phyloP scores from a whole-genome alignment of 2,797 vertebrate species.

The Argya squamiceps region DNA sequence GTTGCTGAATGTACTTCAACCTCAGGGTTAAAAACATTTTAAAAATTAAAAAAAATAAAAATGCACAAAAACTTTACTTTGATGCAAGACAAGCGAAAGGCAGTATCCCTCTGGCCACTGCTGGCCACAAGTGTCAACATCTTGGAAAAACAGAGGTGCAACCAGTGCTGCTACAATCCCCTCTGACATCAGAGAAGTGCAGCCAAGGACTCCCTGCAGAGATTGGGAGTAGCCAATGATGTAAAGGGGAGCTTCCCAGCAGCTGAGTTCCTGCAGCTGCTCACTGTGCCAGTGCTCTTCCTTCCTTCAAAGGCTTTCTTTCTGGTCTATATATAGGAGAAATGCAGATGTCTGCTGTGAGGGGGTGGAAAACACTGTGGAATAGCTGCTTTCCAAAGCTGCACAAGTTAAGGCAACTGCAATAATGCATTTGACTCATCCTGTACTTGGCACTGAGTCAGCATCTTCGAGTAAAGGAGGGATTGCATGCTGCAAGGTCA shows the following conservation, averaged over 20 bases:
- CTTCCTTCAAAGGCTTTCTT: neutral
- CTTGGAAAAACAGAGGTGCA: neutral
- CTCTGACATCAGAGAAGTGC: neutral
- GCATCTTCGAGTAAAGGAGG: neutral
- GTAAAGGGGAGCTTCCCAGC: neutral
- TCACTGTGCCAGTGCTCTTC: neutral
- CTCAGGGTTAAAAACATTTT: neutral
- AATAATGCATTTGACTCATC: neutral
- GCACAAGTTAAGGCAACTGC: neutral
- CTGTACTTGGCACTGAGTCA: neutral
- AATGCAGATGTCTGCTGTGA: slow-evolving; percentile 36
- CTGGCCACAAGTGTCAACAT: neutral
- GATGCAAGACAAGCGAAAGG: neutral
- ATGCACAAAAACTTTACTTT: neutral
- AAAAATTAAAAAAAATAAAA: too few species aligned
- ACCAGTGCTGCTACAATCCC: neutral
- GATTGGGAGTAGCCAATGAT: accelerated
- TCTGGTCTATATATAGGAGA: neutral
- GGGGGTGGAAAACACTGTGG: neutral
- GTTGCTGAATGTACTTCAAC: neutral
- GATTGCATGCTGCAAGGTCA: neutral
- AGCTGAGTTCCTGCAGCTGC: neutral
- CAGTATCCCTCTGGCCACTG: neutral
- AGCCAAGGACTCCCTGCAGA: neutral
- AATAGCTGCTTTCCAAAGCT: slow-evolving; percentile 9